A percentile compares a stretch with the other conserved stretches of the same genome.
Conservation (phyloP, 2,797 vertebrate species). For the Malurus leucopterus region DNA sequence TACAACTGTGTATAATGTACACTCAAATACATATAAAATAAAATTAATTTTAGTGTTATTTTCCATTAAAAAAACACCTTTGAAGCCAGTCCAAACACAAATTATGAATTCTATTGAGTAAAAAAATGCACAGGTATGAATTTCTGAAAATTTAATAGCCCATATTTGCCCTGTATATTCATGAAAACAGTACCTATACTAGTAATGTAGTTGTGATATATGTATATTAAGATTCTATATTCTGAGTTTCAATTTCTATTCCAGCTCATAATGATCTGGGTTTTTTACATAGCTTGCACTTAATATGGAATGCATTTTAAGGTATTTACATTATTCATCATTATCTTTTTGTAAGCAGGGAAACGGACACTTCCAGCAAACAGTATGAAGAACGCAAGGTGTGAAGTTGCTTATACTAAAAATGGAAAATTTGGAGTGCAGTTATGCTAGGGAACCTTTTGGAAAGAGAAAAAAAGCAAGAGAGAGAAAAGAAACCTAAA, state of each 20-base stretch:
- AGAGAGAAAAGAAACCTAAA: accelerated
- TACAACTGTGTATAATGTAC: background rate
- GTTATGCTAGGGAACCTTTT: background rate
- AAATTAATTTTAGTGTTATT: background rate
- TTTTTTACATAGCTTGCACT: background rate
- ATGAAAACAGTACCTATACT: background rate
- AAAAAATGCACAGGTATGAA: background rate
- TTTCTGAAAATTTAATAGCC: background rate
- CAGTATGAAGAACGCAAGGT: background rate
- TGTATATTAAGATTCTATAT: background rate
- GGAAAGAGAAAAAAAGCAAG: background rate
- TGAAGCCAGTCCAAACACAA: background rate
- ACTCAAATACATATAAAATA: background rate
- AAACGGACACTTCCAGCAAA: background rate
- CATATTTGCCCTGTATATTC: background rate
- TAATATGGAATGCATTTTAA: background rate
- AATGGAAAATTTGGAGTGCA: background rate
- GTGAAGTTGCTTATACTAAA: background rate
- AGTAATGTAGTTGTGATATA: background rate
- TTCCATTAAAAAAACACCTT: background rate
- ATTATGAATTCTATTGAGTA: background rate
- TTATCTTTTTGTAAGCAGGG: background rate
- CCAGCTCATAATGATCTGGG: background rate
- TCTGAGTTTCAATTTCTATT: background rate
- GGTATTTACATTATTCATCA: background rate